Base-by-base conservation (phyloP, 2,888 invertebrate species). In the Caenorhabditis virilis region DNA sequence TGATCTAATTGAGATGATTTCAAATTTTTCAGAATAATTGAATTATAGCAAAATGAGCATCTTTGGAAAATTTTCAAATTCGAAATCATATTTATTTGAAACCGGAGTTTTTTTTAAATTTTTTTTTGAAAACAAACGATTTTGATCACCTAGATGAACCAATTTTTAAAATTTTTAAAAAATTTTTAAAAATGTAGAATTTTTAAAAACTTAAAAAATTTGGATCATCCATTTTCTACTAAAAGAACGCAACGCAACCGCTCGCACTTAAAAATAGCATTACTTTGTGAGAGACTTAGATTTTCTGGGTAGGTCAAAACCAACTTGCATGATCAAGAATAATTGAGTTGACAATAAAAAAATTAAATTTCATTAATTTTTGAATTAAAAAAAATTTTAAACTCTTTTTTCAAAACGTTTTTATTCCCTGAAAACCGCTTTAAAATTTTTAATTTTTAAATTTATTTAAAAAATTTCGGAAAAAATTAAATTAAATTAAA, bases 181-280 rank as follows among this genome's bases (percentile, higher is more conserved):
- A 11, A 13, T 5, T 27, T 48, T 25, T 5, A 42, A 0, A 26
- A 13, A 0, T 15, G 47, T 22, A 33, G n/a, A 7, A 26, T 57
- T 16, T 52, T 51, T 13, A n/a, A 42, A 16, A 62, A 62, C n/a
- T 62, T 2, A 18, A 33, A 20, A 49, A 62, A 11, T 30, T 30
- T 30, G 30, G 30, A 30, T 30, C n/a, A n/a, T n/a, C n/a, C n/a
- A 30, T 30, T 30, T 30, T 30, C 30, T 30, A 13, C 30, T 30
- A 13, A 30, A 30, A 30, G 13, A 9, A 9, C 30, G 6, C 30
- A 30, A 30, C 6, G n/a, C n/a, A n/a, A n/a, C n/a, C n/a, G n/a
- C n/a, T n/a, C n/a, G n/a, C n/a, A n/a, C n/a, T n/a, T n/a, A n/a
- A n/a, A n/a, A n/a, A n/a, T n/a, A n/a, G n/a, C n/a, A n/a, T n/a